A percentile compares a stretch with the other conserved stretches of the same genome.
Evolutionary conservation across 2,888 invertebrate genomes (phyloP).

Genomic region (Dryococelus australis): DNA sequence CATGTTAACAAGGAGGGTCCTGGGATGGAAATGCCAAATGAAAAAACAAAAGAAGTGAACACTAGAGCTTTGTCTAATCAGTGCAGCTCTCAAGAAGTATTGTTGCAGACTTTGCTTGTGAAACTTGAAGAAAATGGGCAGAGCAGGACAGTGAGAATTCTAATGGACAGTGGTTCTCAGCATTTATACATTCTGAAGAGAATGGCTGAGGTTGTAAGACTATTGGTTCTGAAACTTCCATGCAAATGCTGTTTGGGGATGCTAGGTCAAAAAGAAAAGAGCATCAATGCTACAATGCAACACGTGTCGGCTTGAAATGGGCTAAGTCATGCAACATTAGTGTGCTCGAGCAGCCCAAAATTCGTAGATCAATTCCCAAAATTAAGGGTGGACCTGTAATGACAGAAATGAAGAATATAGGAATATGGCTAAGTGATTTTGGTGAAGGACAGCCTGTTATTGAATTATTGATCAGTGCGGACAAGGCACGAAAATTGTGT

Average conservation of each 20-base stretch:
- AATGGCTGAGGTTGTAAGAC: not conserved
- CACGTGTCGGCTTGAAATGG: not conserved
- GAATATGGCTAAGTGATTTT: not conserved
- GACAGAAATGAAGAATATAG: not conserved
- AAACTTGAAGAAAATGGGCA: not conserved
- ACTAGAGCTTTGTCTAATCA: not conserved
- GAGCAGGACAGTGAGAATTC: not conserved
- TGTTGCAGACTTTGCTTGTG: not conserved
- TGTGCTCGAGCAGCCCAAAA: not conserved
- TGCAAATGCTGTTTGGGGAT: constrained; percentile 13
- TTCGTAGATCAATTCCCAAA: not conserved
- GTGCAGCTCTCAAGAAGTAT: not conserved
- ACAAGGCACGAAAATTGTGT: not conserved
- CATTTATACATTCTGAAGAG: not conserved
- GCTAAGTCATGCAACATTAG: not conserved
- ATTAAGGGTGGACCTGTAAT: not conserved
- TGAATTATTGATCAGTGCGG: not conserved
- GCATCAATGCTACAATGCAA: not conserved
- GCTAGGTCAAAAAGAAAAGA: not conserved
- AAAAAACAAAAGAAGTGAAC: not conserved
- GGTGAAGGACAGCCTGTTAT: not conserved
- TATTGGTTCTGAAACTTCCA: not conserved
- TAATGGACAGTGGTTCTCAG: not conserved
- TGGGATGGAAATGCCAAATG: not conserved
- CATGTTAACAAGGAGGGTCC: not conserved